phyloP scores from a whole-genome alignment of 64 coral and sea anemone genomes.

The Actinia equina region DNA sequence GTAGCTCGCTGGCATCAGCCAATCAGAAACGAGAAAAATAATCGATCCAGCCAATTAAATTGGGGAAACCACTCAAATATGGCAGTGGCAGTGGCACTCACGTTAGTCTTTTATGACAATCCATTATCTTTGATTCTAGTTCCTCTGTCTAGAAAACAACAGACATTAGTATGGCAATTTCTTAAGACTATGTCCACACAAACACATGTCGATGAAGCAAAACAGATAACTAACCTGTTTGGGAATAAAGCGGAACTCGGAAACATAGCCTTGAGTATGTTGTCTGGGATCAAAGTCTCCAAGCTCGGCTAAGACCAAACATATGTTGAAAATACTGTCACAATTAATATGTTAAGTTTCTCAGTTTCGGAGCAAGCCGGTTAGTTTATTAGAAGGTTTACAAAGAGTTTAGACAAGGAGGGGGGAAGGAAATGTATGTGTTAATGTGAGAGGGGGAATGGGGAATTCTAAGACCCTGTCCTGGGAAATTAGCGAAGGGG shows the following conservation, averaged over 20 bases:
- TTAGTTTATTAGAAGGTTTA: no score
- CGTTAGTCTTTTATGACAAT: constrained; percentile 78
- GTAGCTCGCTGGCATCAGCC: no score
- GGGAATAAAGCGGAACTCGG: constrained; percentile 91
- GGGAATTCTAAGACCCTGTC: no score
- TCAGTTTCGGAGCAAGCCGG: no score
- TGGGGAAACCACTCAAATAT: neutral
- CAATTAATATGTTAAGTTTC: no score
- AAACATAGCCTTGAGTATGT: constrained; percentile 81
- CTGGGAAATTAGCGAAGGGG: no score
- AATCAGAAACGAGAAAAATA: no score
- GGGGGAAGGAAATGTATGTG: no score
- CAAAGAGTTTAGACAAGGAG: no score
- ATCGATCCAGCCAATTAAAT: no score
- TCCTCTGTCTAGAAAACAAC: constrained; percentile 70
- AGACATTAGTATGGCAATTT: neutral
- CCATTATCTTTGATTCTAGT: constrained; percentile 66
- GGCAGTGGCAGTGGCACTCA: constrained; percentile 15
- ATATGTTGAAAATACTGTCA: no score
- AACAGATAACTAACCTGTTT: constrained; percentile 50
- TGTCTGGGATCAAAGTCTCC: constrained; percentile 72
- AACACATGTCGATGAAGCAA: neutral
- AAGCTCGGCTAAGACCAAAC: constrained; percentile 70
- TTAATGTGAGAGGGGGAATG: no score
- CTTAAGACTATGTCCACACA: neutral